A percentile compares a stretch with the other conserved stretches of the same genome.
Evolutionary conservation across 2,113 vertebrate species (phyloP).

Genomic region (Gracilinanus agilis): DNA sequence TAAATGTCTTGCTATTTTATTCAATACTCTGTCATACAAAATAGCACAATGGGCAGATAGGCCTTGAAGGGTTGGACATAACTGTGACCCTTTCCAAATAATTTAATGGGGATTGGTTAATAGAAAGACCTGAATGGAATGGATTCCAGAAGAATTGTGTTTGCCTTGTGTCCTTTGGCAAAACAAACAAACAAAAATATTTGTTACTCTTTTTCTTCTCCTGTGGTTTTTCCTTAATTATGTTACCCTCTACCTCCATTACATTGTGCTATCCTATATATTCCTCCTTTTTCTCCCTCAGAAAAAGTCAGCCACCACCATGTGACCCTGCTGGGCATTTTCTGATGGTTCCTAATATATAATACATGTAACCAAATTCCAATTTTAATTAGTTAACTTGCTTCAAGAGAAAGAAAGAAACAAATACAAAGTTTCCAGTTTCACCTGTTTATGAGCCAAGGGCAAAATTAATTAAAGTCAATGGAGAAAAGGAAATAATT

Average conservation of each 20-base stretch:
- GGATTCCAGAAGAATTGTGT: accelerated
- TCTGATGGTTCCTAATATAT: constrained; percentile 47
- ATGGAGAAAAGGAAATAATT: constrained; percentile 76
- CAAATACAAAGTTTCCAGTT: constrained; percentile 63
- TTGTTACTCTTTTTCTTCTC: background rate
- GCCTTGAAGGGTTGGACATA: background rate
- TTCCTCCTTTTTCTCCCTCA: background rate
- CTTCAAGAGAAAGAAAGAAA: constrained; percentile 65
- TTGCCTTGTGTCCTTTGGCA: background rate
- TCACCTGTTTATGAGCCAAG: constrained; percentile 73
- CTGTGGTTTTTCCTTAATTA: background rate
- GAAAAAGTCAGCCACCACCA: background rate
- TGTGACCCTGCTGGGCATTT: constrained; percentile 11
- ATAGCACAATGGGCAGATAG: background rate
- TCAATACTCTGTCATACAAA: background rate
- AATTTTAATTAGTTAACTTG: constrained; percentile 78
- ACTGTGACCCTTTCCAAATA: background rate
- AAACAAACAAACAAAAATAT: background rate
- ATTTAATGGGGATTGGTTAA: background rate
- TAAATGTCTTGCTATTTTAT: background rate
- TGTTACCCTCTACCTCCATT: constrained; percentile 18
- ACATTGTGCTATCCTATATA: background rate
- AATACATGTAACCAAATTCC: constrained; percentile 59
- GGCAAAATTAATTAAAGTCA: constrained; percentile 83
- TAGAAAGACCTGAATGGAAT: accelerated